Conservation (phyloP, 2,113 vertebrate genomes). For the Tetrao urogallus region DNA sequence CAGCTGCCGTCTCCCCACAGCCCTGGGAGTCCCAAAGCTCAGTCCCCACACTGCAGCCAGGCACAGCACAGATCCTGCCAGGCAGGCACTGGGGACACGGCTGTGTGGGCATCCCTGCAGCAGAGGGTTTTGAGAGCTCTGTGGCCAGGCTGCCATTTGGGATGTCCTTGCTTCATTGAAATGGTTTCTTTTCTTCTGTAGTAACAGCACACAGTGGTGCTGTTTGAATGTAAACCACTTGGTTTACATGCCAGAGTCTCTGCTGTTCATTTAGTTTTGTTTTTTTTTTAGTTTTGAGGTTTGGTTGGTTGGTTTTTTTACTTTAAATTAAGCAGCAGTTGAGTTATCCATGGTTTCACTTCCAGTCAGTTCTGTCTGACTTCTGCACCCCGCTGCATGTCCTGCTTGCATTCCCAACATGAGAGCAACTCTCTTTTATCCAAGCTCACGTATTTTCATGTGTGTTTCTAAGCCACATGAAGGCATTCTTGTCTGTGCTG, state of each 20-base stretch:
- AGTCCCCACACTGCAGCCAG: not conserved
- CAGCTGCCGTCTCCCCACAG: not conserved
- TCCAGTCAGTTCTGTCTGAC: not conserved
- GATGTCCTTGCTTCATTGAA: not conserved
- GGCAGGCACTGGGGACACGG: not conserved
- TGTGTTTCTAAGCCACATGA: not conserved
- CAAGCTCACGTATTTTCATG: not conserved
- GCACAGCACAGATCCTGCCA: not conserved
- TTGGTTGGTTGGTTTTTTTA: not conserved
- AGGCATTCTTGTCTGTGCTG: not conserved
- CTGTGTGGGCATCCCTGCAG: rapidly evolving
- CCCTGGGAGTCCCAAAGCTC: not conserved
- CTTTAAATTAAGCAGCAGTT: not conserved
- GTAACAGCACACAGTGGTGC: not conserved
- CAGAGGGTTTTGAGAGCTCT: not conserved
- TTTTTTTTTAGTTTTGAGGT: not conserved
- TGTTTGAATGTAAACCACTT: not conserved
- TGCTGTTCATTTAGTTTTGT: not conserved
- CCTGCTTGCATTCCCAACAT: not conserved
- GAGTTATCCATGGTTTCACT: not conserved
- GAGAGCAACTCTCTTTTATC: not conserved
- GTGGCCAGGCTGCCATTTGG: not conserved
- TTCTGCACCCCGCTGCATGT: not conserved
- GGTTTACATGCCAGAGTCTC: not conserved
- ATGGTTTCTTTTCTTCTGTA: not conserved